These are phyloP conservation scores for Melierax canorus DNA, from an alignment of 2,113 vertebrate species.

Conservation along the genomic window DNA sequence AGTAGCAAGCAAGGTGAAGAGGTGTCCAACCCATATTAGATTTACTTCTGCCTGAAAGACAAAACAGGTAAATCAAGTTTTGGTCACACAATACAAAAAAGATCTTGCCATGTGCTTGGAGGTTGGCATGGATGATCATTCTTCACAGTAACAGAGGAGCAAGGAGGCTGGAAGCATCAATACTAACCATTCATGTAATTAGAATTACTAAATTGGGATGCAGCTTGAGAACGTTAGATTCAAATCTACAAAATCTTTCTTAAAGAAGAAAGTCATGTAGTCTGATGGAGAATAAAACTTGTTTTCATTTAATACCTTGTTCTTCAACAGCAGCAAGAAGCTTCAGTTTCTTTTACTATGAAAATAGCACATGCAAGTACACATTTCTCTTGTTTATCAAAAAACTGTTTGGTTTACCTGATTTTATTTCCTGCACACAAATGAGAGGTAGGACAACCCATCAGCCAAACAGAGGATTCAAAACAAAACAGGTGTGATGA, in stretches of 20 bases:
- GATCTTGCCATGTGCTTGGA: neutral
- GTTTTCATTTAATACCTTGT: neutral
- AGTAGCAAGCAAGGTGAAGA: constrained; percentile 88
- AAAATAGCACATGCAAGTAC: neutral
- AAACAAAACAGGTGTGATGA: neutral
- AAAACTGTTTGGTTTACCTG: neutral
- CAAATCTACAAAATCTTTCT: neutral
- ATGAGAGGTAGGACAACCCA: neutral
- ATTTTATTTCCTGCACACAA: neutral
- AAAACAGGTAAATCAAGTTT: neutral
- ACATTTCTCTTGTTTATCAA: neutral
- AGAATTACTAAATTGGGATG: neutral
- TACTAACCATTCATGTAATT: neutral
- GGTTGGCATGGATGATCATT: neutral
- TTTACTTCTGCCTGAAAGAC: constrained; percentile 76
- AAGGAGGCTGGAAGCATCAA: neutral
- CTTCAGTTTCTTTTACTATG: neutral
- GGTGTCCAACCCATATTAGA: constrained; percentile 86
- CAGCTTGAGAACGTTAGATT: neutral
- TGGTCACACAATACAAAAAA: neutral
- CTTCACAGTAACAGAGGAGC: neutral
- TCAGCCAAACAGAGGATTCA: neutral
- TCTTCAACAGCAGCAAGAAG: neutral
- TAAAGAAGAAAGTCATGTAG: neutral
- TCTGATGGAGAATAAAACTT: neutral